These are phyloP conservation scores for Craniophora ligustri DNA, from an alignment of 2,888 invertebrate genomes.

Conservation along the genomic window DNA sequence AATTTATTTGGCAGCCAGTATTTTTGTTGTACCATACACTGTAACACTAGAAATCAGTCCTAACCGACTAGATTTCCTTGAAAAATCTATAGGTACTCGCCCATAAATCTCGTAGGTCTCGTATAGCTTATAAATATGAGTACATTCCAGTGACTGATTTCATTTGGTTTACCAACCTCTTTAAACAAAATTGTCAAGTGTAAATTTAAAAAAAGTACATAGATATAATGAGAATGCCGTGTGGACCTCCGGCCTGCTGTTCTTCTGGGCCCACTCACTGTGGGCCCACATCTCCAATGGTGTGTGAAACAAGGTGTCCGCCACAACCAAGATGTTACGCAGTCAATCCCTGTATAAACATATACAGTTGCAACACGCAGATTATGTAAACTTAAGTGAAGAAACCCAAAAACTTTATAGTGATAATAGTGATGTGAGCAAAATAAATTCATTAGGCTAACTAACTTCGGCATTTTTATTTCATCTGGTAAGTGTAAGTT, in stretches of 20 bases:
- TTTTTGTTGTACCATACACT: neutral
- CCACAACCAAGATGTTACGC: constrained; percentile 64
- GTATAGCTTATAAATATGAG: constrained; percentile 59
- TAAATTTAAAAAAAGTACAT: constrained; percentile 44
- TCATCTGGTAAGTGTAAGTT: constrained; percentile 9
- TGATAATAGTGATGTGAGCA: constrained; percentile 34
- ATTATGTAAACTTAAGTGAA: constrained; percentile 69
- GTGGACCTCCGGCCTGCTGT: constrained; percentile 12
- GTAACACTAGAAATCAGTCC: neutral
- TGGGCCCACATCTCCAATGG: constrained; percentile 50
- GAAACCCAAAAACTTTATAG: constrained; percentile 19
- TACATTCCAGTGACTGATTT: constrained; percentile 11
- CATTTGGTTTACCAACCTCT: constrained; percentile 45
- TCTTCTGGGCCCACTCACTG: constrained; percentile 33
- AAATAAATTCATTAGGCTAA: constrained; percentile 34
- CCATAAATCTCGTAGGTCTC: constrained; percentile 52
- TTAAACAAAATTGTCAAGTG: constrained; percentile 31
- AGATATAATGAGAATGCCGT: constrained; percentile 57
- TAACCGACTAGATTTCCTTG: constrained; percentile 44
- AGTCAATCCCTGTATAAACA: constrained; percentile 81
- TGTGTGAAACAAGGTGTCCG: constrained; percentile 62
- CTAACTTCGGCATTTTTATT: constrained; percentile 24
- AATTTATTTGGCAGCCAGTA: neutral
- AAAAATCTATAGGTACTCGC: constrained; percentile 31
- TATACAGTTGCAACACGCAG: constrained; percentile 84